Conservation (phyloP, 2,113 vertebrate species). For the Rhabdornis inornatus region DNA sequence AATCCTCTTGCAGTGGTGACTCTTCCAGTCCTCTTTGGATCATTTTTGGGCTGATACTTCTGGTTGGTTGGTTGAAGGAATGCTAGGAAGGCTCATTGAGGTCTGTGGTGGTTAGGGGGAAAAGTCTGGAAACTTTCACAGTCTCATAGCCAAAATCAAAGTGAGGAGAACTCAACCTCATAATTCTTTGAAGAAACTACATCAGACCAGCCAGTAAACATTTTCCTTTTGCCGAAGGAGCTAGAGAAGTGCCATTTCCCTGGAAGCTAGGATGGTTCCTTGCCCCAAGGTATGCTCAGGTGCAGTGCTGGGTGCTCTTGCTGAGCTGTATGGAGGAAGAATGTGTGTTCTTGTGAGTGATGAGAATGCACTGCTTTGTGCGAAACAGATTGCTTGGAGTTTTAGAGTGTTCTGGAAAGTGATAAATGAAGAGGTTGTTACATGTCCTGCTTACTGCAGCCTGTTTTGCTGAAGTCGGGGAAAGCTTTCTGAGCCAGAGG, state of each 20-base stretch:
- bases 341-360: neutral
- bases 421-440: neutral
- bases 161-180: fast-evolving
- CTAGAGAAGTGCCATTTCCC: neutral
- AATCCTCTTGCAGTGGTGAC: neutral
- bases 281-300: neutral
- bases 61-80: neutral
- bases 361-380: neutral
- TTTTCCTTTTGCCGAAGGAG: neutral
- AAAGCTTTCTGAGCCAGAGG: neutral
- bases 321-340: neutral
- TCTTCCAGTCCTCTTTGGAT: neutral
- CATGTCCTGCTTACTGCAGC: neutral
- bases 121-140: neutral
- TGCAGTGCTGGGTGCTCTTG: neutral
- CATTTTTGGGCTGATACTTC: neutral
- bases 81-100: neutral
- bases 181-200: neutral
- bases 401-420: neutral
- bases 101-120: neutral
- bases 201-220: neutral
- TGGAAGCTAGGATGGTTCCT: neutral
- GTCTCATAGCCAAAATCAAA: neutral
- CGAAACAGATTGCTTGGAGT: neutral
- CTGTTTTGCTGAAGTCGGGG: slow-evolving; percentile 7